Base-by-base conservation (phyloP, 2,888 invertebrate genomes). In the Harpalus rufipes region DNA sequence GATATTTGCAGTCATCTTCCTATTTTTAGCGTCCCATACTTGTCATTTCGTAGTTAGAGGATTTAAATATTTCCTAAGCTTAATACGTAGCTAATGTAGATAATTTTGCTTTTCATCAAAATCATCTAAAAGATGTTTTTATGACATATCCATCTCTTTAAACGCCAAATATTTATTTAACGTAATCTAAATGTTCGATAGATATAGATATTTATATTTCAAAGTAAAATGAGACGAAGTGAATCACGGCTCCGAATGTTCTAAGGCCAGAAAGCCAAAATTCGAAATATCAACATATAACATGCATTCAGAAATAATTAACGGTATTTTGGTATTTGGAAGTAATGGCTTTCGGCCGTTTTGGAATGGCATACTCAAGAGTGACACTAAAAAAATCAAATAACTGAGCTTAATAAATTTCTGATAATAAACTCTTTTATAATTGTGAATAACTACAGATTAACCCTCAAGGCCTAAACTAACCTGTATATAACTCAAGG, bases 121-220 rank as follows among this genome's bases (percentile, higher is more conserved):
- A 44, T 44, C 18, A 44, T 74, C 41, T 7, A 44, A 25, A 44
- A 7, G n/a, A 74, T 74, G 72, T 18, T 74, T 74, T 44, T 44
- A 74, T 18, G 72, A 74, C 72, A 74, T 74, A 74, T 74, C 72
- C 18, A 16, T 44, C 51, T 74, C 44, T 74, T 74, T 74, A 18
- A 44, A 74, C 72, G 72, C 72, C 72, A 74, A 74, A 74, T 74
- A 74, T 74, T 74, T 44, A 74, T 74, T 74, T 74, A 74, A 74
- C 18, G 18, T 74, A 74, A 51, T 44, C 41, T 74, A 74, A 74
- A 44, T 74, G 72, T 74, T 74, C 14, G 44, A 41, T 14, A 41
- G 41, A n/a, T 21, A 1, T 74, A 72, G 68, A n/a, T 41, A 74
- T 44, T 74, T 44, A 74, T 74, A 44, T 44, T 41, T 74, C 72